Conservation (phyloP, 2,888 invertebrate genomes). For the Parthenolecanium corni region DNA sequence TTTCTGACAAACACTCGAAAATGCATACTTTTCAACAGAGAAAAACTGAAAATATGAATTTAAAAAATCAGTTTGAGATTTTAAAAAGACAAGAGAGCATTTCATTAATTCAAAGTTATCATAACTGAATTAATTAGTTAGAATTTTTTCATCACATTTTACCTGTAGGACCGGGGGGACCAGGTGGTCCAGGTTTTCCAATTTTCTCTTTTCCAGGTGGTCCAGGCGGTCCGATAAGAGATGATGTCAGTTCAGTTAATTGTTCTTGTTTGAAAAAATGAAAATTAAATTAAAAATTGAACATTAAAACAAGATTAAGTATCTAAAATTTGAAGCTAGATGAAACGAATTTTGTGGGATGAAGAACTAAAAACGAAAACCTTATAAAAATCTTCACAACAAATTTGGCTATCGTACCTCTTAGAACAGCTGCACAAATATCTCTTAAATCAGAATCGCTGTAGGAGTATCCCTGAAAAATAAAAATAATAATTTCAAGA, state of each 20-base stretch:
- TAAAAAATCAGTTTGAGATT: too few species aligned
- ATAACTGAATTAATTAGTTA: too few species aligned
- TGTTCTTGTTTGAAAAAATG: constrained; percentile 49
- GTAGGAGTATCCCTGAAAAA: constrained; percentile 49
- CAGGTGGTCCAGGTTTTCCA: constrained; percentile 55
- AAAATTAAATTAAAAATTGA: constrained; percentile 15
- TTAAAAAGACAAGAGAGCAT: too few species aligned
- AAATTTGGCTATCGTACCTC: constrained; percentile 47
- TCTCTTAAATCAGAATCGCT: constrained; percentile 64
- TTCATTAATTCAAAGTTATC: too few species aligned
- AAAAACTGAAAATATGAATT: too few species aligned
- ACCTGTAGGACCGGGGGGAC: constrained; percentile 41
- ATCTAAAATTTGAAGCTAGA: constrained; percentile 6
- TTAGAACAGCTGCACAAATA: constrained; percentile 64
- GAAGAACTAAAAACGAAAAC: not conserved
- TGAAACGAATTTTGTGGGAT: not conserved
- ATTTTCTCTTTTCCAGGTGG: constrained; percentile 53
- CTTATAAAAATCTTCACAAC: not conserved
- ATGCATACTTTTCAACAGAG: too few species aligned
- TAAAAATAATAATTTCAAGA: constrained; percentile 35
- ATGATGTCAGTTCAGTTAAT: constrained; percentile 55
- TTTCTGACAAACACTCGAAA: too few species aligned
- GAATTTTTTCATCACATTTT: not conserved
- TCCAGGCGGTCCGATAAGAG: constrained; percentile 53
- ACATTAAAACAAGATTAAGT: constrained; percentile 7